These are phyloP conservation scores for Trachymyrmex septentrionalis DNA, from an alignment of 1,140 invertebrate species.

Conservation along the genomic window DNA sequence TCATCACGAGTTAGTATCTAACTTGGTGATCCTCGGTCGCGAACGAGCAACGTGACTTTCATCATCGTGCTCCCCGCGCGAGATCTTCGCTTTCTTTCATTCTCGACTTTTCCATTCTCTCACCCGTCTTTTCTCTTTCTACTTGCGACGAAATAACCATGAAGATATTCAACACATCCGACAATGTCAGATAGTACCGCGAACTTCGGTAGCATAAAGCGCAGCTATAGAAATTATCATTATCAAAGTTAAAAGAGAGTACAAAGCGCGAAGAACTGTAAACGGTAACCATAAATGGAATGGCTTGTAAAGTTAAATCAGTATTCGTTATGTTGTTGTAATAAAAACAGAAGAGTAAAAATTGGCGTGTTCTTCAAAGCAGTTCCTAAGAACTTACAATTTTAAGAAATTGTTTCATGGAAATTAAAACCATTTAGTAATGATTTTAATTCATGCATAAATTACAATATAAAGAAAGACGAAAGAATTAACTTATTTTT, in stretches of 20 bases:
- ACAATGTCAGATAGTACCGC: slow-evolving; percentile 12
- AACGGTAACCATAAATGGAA: slow-evolving; percentile 13
- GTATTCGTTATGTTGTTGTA: neutral
- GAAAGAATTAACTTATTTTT: neutral
- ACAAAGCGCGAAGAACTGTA: neutral
- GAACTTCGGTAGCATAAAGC: slow-evolving; percentile 25
- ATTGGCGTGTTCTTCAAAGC: neutral
- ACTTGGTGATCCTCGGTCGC: slow-evolving; percentile 37
- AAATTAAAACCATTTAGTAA: neutral
- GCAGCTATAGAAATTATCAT: slow-evolving; percentile 41
- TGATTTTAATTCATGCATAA: too few species aligned
- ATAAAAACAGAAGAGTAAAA: neutral
- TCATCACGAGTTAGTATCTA: slow-evolving; percentile 53
- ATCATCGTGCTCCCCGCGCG: neutral
- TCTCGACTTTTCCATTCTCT: slow-evolving; percentile 1
- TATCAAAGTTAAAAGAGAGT: slow-evolving; percentile 46
- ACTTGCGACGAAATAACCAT: slow-evolving; percentile 11
- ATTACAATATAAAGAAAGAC: too few species aligned
- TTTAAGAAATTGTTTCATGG: neutral
- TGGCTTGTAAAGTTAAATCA: neutral
- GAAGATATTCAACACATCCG: slow-evolving; percentile 20
- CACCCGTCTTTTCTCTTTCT: slow-evolving; percentile 19
- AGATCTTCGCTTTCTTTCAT: slow-evolving; percentile 35
- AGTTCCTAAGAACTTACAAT: slow-evolving; percentile 4
- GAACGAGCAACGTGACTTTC: slow-evolving; percentile 50